phyloP scores from a whole-genome alignment of 2,797 vertebrate genomes.

The Arnoldichthys spilopterus region DNA sequence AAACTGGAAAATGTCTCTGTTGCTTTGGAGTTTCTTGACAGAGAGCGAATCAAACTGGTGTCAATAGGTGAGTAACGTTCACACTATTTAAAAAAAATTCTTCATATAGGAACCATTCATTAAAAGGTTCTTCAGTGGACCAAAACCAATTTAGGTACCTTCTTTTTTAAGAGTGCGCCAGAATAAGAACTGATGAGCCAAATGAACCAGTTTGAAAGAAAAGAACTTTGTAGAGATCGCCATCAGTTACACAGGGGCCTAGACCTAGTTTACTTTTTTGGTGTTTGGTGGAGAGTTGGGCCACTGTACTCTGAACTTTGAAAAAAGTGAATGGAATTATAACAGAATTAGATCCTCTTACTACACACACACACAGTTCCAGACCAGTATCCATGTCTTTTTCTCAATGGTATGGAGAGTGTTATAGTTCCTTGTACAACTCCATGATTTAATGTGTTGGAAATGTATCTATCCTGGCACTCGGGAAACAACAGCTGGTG shows the following conservation, averaged over 20 bases:
- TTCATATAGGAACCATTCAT: not conserved
- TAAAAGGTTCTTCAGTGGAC: not conserved
- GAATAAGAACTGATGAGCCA: not conserved
- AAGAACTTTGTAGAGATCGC: not conserved
- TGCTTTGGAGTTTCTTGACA: constrained; percentile 92
- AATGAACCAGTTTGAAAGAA: not conserved
- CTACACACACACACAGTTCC: constrained; percentile 11
- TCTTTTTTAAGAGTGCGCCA: not conserved
- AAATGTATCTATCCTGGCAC: not conserved
- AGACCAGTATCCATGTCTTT: constrained; percentile 25
- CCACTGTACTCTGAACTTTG: not conserved
- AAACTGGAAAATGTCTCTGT: constrained; percentile 96
- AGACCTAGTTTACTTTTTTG: not conserved
- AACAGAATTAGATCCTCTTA: no score
- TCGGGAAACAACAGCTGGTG: constrained; percentile 24
- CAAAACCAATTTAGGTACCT: not conserved
- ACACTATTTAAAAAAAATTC: no score
- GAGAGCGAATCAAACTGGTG: constrained; percentile 92
- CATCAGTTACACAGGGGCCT: not conserved
- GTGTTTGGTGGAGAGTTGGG: not conserved
- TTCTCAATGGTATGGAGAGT: constrained; percentile 38
- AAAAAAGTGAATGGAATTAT: no score
- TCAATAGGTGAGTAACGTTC: constrained; percentile 89
- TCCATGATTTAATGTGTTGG: constrained; percentile 13
- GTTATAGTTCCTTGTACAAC: not conserved